Percentiles rank a stretch among this genome's conserved stretches.
Conservation (phyloP, 2,888 invertebrate genomes). For the Lymantria dispar region DNA sequence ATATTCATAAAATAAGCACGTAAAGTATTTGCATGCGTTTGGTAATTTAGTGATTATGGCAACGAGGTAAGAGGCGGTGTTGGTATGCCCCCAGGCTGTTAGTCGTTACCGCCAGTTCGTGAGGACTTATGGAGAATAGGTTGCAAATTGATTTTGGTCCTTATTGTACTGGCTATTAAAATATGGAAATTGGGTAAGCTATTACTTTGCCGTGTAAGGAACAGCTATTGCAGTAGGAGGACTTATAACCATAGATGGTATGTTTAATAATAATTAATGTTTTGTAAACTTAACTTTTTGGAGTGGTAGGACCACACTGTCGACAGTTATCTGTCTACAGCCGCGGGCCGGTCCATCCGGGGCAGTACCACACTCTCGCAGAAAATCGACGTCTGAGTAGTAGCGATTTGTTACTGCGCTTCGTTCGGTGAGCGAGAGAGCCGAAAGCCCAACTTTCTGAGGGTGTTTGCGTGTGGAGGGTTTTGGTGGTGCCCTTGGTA, state of each 20-base stretch:
- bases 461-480: no score
- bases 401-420: no score
- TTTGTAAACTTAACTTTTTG: not conserved
- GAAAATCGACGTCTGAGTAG: no score
- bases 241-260: not conserved
- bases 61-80: slow-evolving; percentile 39
- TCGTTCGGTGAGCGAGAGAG: no score
- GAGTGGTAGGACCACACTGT: no score
- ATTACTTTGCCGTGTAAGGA: not conserved
- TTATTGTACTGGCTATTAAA: slow-evolving; percentile 2
- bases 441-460: no score
- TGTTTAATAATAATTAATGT: not conserved
- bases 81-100: slow-evolving; percentile 38
- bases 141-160: slow-evolving; percentile 25
- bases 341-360: no score
- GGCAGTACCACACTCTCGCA: no score
- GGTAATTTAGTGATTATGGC: slow-evolving; percentile 74
- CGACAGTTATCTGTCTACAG: no score
- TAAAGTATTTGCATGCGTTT: slow-evolving; percentile 17
- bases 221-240: not conserved
- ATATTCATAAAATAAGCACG: not conserved
- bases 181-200: not conserved
- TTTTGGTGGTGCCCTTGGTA: no score
- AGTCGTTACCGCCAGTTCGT: slow-evolving; percentile 19
- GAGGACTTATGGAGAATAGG: slow-evolving; percentile 26